A percentile compares a stretch with the other conserved stretches of the same genome.
These are phyloP conservation scores for Carterocephalus palaemon DNA, from an alignment of 2,888 invertebrate genomes.

Conservation along the genomic window DNA sequence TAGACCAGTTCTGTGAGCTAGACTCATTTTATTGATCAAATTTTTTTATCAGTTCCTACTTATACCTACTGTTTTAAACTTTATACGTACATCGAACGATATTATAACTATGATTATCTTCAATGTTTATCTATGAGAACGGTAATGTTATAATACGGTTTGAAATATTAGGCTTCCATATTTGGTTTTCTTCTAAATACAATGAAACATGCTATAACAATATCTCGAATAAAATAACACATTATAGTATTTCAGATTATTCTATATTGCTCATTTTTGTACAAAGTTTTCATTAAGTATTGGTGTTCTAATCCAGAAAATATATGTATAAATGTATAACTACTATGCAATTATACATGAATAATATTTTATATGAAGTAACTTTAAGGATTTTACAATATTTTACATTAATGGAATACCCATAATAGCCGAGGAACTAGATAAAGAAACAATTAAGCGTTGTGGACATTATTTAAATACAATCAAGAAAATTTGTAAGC, in stretches of 20 bases:
- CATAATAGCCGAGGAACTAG: slow-evolving; percentile 30
- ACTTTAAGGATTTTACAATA: slow-evolving; percentile 55
- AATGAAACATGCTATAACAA: slow-evolving; percentile 66
- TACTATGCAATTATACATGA: slow-evolving; percentile 62
- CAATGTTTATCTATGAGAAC: no score
- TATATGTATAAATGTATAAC: slow-evolving; percentile 50
- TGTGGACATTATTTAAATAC: slow-evolving; percentile 6
- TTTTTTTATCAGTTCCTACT: no score
- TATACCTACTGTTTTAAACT: no score
- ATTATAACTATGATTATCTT: no score
- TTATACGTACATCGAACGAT: no score
- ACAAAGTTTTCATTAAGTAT: slow-evolving; percentile 76
- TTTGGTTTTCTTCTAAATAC: slow-evolving; percentile 46
- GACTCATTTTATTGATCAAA: no score
- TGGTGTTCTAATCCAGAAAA: slow-evolving; percentile 75
- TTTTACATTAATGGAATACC: slow-evolving; percentile 32
- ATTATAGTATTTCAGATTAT: slow-evolving; percentile 59
- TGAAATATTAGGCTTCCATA: slow-evolving; percentile 5
- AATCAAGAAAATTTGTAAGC: not conserved
- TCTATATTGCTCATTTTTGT: slow-evolving; percentile 78
- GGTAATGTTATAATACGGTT: slow-evolving; percentile 11
- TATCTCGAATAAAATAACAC: slow-evolving; percentile 65
- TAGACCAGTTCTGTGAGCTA: no score
- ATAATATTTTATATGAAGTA: slow-evolving; percentile 50
- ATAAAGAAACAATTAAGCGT: slow-evolving; percentile 10